Evolutionary conservation across 2,797 vertebrate species (phyloP).

Genomic region (Hapalemur alaotrensis): DNA sequence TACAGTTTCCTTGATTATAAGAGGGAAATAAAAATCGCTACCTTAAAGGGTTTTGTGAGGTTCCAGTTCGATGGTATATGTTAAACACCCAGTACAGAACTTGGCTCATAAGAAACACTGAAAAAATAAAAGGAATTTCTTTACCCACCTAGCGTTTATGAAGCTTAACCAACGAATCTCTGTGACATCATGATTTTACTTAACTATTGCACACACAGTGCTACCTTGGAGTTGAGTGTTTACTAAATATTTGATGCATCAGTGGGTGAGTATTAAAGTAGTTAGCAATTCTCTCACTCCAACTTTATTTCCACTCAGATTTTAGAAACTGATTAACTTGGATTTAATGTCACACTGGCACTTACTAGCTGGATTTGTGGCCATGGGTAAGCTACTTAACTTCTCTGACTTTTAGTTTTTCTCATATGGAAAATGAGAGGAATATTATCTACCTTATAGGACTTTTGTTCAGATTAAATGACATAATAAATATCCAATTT

Average conservation of each 20-base stretch:
- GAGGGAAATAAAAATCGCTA: neutral
- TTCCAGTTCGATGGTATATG: neutral
- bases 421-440: neutral
- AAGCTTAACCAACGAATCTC: neutral
- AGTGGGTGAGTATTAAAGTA: neutral
- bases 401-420: neutral
- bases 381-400: neutral
- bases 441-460: neutral
- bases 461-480: neutral
- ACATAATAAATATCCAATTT: neutral
- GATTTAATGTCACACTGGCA: neutral
- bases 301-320: neutral
- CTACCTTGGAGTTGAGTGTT: neutral
- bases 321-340: neutral
- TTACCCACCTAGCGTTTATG: neutral
- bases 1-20: neutral
- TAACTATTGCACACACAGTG: neutral
- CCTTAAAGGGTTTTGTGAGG: neutral
- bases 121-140: neutral
- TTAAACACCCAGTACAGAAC: neutral
- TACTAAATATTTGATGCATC: neutral
- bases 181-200: neutral
- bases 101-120: neutral
- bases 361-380: neutral
- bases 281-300: neutral